Evolutionary conservation across 2,113 vertebrate species (phyloP).

Genomic region (Silurus asotus): DNA sequence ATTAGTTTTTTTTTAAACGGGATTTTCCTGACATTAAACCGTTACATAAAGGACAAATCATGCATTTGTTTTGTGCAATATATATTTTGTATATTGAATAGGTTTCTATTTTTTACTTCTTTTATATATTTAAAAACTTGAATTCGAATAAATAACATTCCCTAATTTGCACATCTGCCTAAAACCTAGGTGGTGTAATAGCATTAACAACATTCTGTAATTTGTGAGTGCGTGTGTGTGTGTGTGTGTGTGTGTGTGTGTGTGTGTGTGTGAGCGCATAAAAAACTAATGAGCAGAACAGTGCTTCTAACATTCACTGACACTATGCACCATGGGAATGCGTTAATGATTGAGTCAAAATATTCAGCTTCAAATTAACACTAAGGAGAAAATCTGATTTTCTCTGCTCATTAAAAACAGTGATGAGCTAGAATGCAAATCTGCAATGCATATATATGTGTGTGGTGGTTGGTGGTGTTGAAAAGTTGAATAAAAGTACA

Average conservation of each 20-base stretch:
- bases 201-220: constrained; percentile 1
- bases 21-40: background rate
- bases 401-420: constrained; percentile 31
- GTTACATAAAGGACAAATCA: background rate
- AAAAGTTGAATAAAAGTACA: background rate
- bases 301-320: constrained; percentile 21
- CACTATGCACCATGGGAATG: constrained; percentile 31
- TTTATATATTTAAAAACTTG: background rate
- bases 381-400: constrained; percentile 27
- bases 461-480: background rate
- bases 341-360: constrained; percentile 38
- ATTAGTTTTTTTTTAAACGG: background rate
- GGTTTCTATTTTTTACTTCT: background rate
- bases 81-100: background rate
- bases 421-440: background rate
- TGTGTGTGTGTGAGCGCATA: background rate
- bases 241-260: constrained; percentile 1
- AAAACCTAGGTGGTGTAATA: constrained; percentile 13
- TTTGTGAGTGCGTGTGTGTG: background rate
- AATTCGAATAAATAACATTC: background rate
- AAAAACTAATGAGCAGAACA: constrained; percentile 27
- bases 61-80: background rate
- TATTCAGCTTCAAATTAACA: constrained; percentile 39
- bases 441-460: background rate
- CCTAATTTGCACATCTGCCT: constrained; percentile 20